phyloP scores from a whole-genome alignment of 2,888 invertebrate genomes.

The Autographa gamma region DNA sequence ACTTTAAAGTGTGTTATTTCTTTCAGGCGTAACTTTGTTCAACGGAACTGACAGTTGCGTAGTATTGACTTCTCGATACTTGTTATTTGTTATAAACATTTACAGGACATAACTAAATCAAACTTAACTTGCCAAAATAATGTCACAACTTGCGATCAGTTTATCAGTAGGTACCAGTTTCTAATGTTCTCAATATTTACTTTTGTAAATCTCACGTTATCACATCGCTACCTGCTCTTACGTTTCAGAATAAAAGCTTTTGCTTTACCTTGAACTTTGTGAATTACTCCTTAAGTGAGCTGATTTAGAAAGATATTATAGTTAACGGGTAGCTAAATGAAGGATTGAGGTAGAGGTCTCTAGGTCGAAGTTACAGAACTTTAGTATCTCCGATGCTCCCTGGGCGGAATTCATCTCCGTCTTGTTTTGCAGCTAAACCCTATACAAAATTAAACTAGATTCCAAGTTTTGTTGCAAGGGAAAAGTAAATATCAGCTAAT shows the following conservation, averaged over 20 bases:
- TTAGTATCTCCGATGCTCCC: not conserved
- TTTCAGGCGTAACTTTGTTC: slow-evolving; percentile 77
- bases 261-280: not conserved
- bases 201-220: slow-evolving; percentile 24
- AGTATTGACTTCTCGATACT: slow-evolving; percentile 72
- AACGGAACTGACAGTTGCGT: slow-evolving; percentile 75
- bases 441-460: not conserved
- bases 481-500: not conserved
- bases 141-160: slow-evolving; percentile 36
- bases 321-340: not conserved
- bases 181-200: too few relatives aligned
- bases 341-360: not conserved
- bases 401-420: not conserved
- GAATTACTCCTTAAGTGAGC: not conserved
- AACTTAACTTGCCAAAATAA: slow-evolving; percentile 38
- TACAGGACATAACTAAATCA: slow-evolving; percentile 50
- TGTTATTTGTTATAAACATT: slow-evolving; percentile 63
- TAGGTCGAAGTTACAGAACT: not conserved
- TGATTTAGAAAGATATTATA: not conserved
- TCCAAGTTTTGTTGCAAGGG: not conserved
- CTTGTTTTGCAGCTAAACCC: too few relatives aligned
- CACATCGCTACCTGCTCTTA: not conserved
- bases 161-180: slow-evolving; percentile 26
- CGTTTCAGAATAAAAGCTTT: not conserved
- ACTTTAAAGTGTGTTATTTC: slow-evolving; percentile 86